These are phyloP conservation scores for Orius laevigatus DNA, from an alignment of 1,140 invertebrate genomes.

Conservation along the genomic window DNA sequence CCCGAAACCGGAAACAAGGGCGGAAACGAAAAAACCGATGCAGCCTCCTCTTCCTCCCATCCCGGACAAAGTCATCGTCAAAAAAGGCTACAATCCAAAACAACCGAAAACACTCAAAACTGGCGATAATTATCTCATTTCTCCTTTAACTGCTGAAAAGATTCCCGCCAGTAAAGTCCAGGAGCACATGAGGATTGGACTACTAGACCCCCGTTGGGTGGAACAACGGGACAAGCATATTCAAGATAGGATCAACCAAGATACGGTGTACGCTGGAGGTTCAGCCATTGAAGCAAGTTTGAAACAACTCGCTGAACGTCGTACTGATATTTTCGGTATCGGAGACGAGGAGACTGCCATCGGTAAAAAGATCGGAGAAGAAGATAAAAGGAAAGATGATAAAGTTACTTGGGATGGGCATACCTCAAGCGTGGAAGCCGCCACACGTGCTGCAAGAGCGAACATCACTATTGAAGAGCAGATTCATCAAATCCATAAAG, in stretches of 20 bases:
- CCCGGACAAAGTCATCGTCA: slow-evolving; percentile 88
- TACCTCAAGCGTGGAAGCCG: slow-evolving; percentile 82
- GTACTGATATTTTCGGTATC: slow-evolving; percentile 99
- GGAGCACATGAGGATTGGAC: slow-evolving; percentile 93
- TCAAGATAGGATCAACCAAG: slow-evolving; percentile 65
- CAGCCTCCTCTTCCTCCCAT: slow-evolving; percentile 65
- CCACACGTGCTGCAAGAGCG: slow-evolving; percentile 75
- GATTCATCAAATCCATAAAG: slow-evolving; percentile 92
- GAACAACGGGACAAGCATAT: slow-evolving; percentile 85
- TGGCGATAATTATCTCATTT: slow-evolving; percentile 85
- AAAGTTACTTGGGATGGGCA: slow-evolving; percentile 96
- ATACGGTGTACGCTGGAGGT: slow-evolving; percentile 70
- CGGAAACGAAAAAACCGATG: slow-evolving; percentile 4
- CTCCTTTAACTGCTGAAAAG: slow-evolving; percentile 93
- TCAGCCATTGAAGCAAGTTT: slow-evolving; percentile 89
- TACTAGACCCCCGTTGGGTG: slow-evolving; percentile 95
- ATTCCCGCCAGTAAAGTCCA: slow-evolving; percentile 94
- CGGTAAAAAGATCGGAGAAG: slow-evolving; percentile 97
- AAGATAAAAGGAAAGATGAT: slow-evolving; percentile 73
- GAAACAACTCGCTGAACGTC: slow-evolving; percentile 88
- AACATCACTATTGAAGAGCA: slow-evolving; percentile 94
- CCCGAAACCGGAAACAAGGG: slow-evolving; percentile 9
- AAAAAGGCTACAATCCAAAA: slow-evolving; percentile 94
- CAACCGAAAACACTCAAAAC: slow-evolving; percentile 27
- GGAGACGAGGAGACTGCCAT: slow-evolving; percentile 97